These are phyloP conservation scores for Pissodes strobi DNA, from an alignment of 1,140 invertebrate genomes.

Conservation along the genomic window DNA sequence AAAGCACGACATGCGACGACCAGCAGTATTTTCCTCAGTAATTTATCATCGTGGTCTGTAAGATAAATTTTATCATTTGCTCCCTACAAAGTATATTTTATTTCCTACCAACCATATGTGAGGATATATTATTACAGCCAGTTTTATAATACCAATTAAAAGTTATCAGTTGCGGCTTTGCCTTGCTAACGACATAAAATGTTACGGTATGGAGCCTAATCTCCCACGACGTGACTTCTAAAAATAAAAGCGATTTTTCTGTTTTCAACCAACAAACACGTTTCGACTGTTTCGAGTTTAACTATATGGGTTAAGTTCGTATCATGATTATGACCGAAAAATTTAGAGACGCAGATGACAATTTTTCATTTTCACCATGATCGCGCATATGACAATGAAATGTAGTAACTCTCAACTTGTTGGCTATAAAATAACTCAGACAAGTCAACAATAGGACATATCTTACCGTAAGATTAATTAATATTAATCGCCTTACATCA, in stretches of 20 bases:
- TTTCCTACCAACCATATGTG: conserved; percentile 23
- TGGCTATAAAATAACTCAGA: too few species aligned
- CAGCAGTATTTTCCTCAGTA: not conserved
- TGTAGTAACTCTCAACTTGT: too few species aligned
- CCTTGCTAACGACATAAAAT: conserved; percentile 18
- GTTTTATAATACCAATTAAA: conserved; percentile 36
- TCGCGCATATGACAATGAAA: too few species aligned
- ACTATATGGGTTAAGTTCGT: too few species aligned
- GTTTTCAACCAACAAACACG: conserved; percentile 8
- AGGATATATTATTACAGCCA: conserved; percentile 32
- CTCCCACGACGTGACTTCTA: conserved; percentile 34
- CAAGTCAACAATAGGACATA: too few species aligned
- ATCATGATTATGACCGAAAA: too few species aligned
- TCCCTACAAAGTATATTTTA: conserved; percentile 26
- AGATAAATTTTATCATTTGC: conserved; percentile 7
- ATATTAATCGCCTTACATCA: too few species aligned
- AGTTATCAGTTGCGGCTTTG: conserved; percentile 30
- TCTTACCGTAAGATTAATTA: too few species aligned
- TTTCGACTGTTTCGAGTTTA: not conserved
- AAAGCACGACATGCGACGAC: too few species aligned
- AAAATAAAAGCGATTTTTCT: conserved; percentile 25
- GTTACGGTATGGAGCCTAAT: conserved; percentile 22
- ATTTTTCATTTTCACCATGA: too few species aligned
- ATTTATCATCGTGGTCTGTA: not conserved
- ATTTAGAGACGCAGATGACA: too few species aligned